phyloP scores from a whole-genome alignment of 2,797 vertebrate genomes.

The Diglossa cyanea region DNA sequence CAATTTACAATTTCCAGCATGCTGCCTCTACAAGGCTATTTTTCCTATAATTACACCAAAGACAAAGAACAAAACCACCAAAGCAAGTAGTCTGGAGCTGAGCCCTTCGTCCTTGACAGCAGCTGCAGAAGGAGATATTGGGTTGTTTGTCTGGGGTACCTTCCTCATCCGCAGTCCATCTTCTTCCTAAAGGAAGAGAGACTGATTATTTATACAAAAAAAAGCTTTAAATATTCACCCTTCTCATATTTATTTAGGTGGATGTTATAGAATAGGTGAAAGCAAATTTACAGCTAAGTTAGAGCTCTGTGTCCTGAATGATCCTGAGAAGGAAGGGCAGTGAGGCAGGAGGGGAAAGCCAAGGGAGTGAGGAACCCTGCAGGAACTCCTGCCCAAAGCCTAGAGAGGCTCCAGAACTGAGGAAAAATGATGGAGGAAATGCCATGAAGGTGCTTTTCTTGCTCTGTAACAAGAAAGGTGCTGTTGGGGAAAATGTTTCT shows the following conservation, averaged over 20 bases:
- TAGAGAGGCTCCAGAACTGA: background rate
- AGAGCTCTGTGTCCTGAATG: background rate
- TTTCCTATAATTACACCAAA: conserved; percentile 93
- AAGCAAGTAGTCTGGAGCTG: conserved; percentile 85
- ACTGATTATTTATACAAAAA: background rate
- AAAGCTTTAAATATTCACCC: background rate
- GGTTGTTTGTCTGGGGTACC: conserved; percentile 83
- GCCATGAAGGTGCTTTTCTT: background rate
- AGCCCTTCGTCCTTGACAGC: conserved; percentile 87
- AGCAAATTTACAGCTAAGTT: background rate
- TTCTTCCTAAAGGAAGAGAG: conserved; percentile 81
- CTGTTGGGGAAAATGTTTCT: background rate
- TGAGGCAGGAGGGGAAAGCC: background rate
- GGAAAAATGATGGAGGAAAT: background rate
- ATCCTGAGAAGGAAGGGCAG: background rate
- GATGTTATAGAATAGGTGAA: background rate
- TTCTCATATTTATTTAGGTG: background rate
- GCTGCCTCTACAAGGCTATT: conserved; percentile 89
- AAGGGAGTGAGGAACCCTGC: background rate
- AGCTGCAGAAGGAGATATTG: conserved; percentile 70
- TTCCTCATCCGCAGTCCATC: conserved; percentile 95
- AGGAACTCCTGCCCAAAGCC: background rate
- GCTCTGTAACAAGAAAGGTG: background rate
- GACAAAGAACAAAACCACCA: conserved; percentile 92
- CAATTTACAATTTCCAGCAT: conserved; percentile 77